Evolutionary conservation across 92 coral and sea anemone species (phyloP).

Genomic region (Palythoa grandis): DNA sequence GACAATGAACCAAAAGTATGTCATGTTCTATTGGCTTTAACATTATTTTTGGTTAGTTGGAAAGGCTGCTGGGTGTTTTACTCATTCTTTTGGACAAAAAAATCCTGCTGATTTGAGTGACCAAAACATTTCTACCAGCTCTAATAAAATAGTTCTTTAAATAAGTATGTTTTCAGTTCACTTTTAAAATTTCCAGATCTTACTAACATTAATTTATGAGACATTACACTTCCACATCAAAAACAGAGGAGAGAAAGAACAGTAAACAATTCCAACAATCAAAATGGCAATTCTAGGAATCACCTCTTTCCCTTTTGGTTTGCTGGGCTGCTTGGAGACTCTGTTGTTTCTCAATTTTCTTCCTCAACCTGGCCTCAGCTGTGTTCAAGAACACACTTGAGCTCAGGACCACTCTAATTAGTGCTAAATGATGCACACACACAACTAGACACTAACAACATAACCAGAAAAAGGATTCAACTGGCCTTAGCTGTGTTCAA

Average conservation of each 20-base stretch:
- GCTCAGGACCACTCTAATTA: not conserved
- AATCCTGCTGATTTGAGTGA: too few species aligned
- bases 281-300: conserved; percentile 48
- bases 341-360: conserved; percentile 88
- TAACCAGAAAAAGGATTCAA: too few species aligned
- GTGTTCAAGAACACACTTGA: conserved; percentile 7
- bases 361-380: conserved; percentile 81
- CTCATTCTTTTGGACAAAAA: too few species aligned
- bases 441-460: not conserved
- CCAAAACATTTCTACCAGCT: too few species aligned
- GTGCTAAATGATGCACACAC: not conserved
- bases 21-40: too few species aligned
- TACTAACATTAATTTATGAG: not conserved
- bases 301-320: conserved; percentile 92
- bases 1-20: too few species aligned
- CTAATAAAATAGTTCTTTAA: too few species aligned
- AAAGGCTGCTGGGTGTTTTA: too few species aligned
- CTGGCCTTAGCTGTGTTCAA: conserved; percentile 28
- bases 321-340: conserved; percentile 73
- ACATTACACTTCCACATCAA: not conserved
- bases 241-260: conserved; percentile 21
- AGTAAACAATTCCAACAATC: conserved; percentile 55
- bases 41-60: too few species aligned
- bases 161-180: too few species aligned
- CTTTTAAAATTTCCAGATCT: too few species aligned